Conservation (phyloP, 1,140 invertebrate genomes). For the Gryllus bimaculatus region DNA sequence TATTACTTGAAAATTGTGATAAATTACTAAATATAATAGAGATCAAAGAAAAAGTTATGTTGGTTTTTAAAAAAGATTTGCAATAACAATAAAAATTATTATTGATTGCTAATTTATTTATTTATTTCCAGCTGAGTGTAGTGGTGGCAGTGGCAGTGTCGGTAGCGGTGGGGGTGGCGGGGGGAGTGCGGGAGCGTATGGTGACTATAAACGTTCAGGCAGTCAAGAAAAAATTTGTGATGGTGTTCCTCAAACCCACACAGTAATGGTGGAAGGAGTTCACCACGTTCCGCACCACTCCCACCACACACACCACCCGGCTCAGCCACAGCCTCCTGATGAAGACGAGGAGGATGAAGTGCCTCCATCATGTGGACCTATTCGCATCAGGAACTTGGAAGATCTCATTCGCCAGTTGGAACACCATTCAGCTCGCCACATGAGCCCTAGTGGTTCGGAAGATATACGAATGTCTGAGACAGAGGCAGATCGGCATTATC, state of each 20-base stretch:
- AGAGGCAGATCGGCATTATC: constrained; percentile 78
- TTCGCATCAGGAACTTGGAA: constrained; percentile 78
- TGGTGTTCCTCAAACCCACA: constrained; percentile 36
- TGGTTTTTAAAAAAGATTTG: no score
- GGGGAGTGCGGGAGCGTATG: constrained; percentile 36
- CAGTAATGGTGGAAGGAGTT: constrained; percentile 31
- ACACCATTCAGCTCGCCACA: constrained; percentile 74
- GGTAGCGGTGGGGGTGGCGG: constrained; percentile 1
- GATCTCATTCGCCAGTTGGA: constrained; percentile 79
- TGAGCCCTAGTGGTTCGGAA: constrained; percentile 82
- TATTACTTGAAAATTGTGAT: no score
- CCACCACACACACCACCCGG: constrained; percentile 58
- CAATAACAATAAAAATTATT: no score
- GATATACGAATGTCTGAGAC: constrained; percentile 87
- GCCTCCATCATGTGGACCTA: constrained; percentile 48
- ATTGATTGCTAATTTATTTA: background rate
- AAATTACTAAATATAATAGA: no score
- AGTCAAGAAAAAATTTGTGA: constrained; percentile 57
- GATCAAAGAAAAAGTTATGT: no score
- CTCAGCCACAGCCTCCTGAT: constrained; percentile 58
- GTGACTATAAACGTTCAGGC: constrained; percentile 50
- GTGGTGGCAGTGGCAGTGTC: constrained; percentile 25
- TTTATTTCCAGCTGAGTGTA: constrained; percentile 17
- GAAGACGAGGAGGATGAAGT: constrained; percentile 61
- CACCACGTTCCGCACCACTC: constrained; percentile 33